A percentile compares a stretch with the other conserved stretches of the same genome.
These are phyloP conservation scores for Paramacrobiotus metropolitanus DNA, from an alignment of 1,140 invertebrate species.

Conservation along the genomic window DNA sequence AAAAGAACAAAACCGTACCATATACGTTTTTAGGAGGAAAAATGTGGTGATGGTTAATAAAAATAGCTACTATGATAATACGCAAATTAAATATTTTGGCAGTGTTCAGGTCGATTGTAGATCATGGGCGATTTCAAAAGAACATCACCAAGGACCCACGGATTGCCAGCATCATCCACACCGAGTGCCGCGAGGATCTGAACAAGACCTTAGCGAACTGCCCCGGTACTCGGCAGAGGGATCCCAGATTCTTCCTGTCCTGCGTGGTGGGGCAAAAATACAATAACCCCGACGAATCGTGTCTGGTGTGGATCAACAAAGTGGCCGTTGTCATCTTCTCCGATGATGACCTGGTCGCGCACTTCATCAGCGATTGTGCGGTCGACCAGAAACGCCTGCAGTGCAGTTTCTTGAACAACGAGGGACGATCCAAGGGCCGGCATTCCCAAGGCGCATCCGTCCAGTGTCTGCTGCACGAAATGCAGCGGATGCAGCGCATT, in stretches of 20 bases:
- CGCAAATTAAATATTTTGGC: too few species aligned
- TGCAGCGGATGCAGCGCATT: not conserved
- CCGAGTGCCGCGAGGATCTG: conserved; percentile 42
- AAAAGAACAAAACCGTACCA: too few species aligned
- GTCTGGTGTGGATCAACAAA: conserved; percentile 43
- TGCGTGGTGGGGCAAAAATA: conserved; percentile 55
- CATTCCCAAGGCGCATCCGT: not conserved
- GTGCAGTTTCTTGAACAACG: conserved; percentile 43
- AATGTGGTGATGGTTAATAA: too few species aligned
- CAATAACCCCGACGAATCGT: conserved; percentile 36
- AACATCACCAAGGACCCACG: conserved; percentile 46
- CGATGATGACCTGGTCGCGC: conserved; percentile 58
- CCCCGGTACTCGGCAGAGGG: conserved; percentile 11
- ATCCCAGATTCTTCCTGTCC: conserved; percentile 33
- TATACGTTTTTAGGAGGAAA: too few species aligned
- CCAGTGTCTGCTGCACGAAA: not conserved
- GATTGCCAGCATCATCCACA: conserved; percentile 38
- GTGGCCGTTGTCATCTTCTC: conserved; percentile 59
- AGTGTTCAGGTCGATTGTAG: too few species aligned
- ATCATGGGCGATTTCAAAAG: conserved; percentile 45
- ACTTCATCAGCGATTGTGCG: conserved; percentile 53
- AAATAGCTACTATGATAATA: too few species aligned
- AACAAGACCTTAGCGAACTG: conserved; percentile 19
- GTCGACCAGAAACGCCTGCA: conserved; percentile 43
- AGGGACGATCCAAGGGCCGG: conserved; percentile 30